Evolutionary conservation across 2,888 invertebrate genomes (phyloP), one percentile per base, ranked within the genome.

Genomic region (Phymatocera aterrima): DNA sequence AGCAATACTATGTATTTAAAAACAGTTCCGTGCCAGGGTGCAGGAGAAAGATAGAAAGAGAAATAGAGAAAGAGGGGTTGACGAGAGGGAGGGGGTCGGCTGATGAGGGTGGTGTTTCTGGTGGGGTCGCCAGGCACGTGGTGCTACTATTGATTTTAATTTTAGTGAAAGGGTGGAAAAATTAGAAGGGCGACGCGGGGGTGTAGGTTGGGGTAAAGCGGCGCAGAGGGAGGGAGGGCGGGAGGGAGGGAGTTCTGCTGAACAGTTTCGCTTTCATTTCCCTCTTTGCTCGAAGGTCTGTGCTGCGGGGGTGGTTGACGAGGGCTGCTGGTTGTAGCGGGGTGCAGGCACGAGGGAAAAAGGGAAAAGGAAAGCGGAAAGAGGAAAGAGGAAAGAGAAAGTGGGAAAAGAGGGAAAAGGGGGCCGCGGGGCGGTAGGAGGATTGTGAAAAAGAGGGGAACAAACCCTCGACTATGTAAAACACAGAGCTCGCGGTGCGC

Each of bases 81-180:
- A 57, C 57, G 57, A n/a, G 15, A 57, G 57, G 21, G 61, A 78
- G 79, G 65, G 74, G 78, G 79, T 79, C 65, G 65, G 79, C 54
- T 77, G 77, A 65, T 68, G 77, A 81, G 83, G 87, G 87, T 87
- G 86, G 87, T 85, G 84, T 85, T 86, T 83, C 87, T 86, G 86
- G 86, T 85, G 85, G 77, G 85, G 86, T 86, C 86, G 85, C 84
- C 84, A 84, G 88, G 90, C 89, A 90, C 90, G 90, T 90, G 89
- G 90, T 90, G 89, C 88, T 89, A 90, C 90, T 90, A 90, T 90
- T 90, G 90, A 90, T 90, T 90, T 90, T 90, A 90, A 90, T 90
- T 90, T 90, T 90, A 90, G 90, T 89, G 88, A 90, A 90, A 90
- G 90, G 90, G 90, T 90, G 90, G 90, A 89, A 90, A 90, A 90